Evolutionary conservation across 2,888 invertebrate genomes (phyloP).

Genomic region (Priapulus caudatus): DNA sequence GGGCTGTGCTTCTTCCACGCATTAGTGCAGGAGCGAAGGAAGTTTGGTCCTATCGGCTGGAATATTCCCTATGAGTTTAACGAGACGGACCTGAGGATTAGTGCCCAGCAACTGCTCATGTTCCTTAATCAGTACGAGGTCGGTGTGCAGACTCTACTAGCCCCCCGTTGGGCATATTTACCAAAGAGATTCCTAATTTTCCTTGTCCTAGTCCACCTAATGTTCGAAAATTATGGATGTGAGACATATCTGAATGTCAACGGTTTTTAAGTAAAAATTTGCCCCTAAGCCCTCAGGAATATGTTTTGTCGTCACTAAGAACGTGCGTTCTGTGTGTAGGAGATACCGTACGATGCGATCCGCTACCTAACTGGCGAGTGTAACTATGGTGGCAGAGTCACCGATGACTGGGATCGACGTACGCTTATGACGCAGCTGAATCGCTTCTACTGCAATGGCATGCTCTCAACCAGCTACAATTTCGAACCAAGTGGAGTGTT

Average conservation of each 20-base stretch:
- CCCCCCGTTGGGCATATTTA: constrained; percentile 6
- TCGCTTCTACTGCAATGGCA: constrained; percentile 36
- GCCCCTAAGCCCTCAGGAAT: too few relatives aligned
- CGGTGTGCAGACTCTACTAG: constrained; percentile 19
- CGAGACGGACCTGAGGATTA: constrained; percentile 43
- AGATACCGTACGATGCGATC: constrained; percentile 41
- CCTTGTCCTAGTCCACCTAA: too few relatives aligned
- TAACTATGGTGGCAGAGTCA: constrained; percentile 44
- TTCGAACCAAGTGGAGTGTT: constrained; percentile 38
- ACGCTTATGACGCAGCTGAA: constrained; percentile 40
- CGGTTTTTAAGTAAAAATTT: too few relatives aligned
- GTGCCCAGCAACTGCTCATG: constrained; percentile 41
- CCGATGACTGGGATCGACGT: constrained; percentile 43
- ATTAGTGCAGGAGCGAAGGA: constrained; percentile 41
- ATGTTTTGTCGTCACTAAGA: too few relatives aligned
- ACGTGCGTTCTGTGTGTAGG: too few relatives aligned
- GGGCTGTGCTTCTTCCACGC: constrained; percentile 45
- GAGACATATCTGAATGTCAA: too few relatives aligned
- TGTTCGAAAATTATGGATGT: too few relatives aligned
- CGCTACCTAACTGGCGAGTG: constrained; percentile 44
- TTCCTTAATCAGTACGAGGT: constrained; percentile 42
- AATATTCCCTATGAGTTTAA: constrained; percentile 45
- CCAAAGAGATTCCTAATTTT: not conserved
- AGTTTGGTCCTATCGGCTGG: constrained; percentile 44
- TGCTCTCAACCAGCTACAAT: constrained; percentile 30